Evolutionary conservation across 2,888 invertebrate genomes (phyloP), one percentile per base, ranked within the genome.

Genomic region (Oligia latruncula): DNA sequence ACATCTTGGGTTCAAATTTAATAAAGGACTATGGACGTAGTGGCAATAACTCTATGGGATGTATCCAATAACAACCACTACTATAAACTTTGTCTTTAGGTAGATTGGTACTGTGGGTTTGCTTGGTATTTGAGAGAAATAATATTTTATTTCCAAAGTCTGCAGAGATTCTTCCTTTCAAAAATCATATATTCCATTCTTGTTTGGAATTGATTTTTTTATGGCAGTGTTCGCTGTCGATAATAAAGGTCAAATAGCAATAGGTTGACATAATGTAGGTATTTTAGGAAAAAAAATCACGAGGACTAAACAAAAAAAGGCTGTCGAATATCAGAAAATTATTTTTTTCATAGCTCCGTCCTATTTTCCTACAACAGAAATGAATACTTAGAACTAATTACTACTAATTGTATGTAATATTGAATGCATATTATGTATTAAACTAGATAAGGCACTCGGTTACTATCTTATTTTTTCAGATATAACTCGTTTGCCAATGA

Each of bases 21-120:
- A 88, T 88, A 88, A 88, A 84, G 73, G 72, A 75, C 80, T 78
- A 78, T 81, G 65, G 70, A 13, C 87, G 82, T 87, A 77, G 2
- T 35, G 20, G 82, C 78, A 49, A 81, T 87, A 88, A 88, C 60
- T 88, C 89, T 52, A 79, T 80, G 79, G 70, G 77, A 43, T 67
- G 78, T 78, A 79, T 82, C 77, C 82, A 88, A 88, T 88, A 84
- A 71, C 80, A 82, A 77, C 8, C 49, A 40, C 43, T 20, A 46
- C 35, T 77, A 71, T 64, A 77, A 79, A 84, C 71, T 82, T 77
- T 73, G 49, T n/a, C 23, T 60, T 0, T 17, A 58, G 60, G 9
- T 78, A 62, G 13, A 29, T 43, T 58, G 5, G 43, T 72, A n/a
- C 55, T 60, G 62, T 2, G 76, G 65, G 17, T 65, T 15, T 29